Evolutionary conservation across 2,113 vertebrate genomes (phyloP), one percentile per base, ranked within the genome.

Genomic region (Nannospalax galili): DNA sequence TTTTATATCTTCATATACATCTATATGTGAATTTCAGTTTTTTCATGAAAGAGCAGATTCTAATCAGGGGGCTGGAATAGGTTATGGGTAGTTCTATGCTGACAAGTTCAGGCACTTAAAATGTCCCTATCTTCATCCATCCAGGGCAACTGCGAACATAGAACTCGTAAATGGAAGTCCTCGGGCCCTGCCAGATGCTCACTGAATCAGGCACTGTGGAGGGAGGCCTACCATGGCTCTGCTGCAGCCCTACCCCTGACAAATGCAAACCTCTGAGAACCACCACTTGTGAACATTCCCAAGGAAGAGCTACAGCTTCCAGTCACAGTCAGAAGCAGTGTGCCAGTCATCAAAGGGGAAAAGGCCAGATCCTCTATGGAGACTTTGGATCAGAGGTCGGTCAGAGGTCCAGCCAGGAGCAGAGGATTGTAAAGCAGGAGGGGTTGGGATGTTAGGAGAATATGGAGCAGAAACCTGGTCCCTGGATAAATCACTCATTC

Each of bases 121-220:
- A 90, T 42, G 11, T 11, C 9, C 2, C 0, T 45, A 52, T 75
- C 32, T 67, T 88, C 20, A 79, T 84, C 40, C 14, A 91, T 17
- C 16, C 35, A 75, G 81, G 12, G 40, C 24, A 79, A 92, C 45
- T n/a, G 30, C 80, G 20, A 78, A 69, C 45, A 42, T 40, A 26
- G 58, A 79, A 80, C 7, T 40, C 75, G 37, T 52, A 94, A 94
- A 81, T 35, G 62, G 16, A 86, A n/a, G 62, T 95, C 92, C 45
- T 79, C 17, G 64, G 92, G 12, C 45, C 12, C 0, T 6, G 9
- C 16, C 4, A 30, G 26, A 6, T 35, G 70, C 7, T n/a, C 62
- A 8, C 4, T 52, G 32, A 84, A 69, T 73, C 14, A 37, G 64
- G 10, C n/a, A 20, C 37, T 10, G 28, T 37, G 37, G 30, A 10